Conservation (phyloP, 2,888 invertebrate genomes). For the Drosophila aldrichi region DNA sequence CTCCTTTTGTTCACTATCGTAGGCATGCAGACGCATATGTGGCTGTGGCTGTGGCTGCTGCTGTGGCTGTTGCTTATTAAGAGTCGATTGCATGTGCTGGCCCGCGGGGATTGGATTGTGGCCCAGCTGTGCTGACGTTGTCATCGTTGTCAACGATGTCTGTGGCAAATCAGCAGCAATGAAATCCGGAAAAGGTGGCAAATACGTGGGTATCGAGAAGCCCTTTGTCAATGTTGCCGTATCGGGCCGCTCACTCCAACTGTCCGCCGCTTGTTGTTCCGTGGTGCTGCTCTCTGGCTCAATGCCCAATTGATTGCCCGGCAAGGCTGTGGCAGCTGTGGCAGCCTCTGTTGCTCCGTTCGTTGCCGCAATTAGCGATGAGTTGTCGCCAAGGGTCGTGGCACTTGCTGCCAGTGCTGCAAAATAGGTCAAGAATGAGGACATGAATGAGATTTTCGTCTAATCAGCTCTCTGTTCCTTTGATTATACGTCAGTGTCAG, state of each 20-base stretch:
- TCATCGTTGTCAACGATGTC: conserved; percentile 24
- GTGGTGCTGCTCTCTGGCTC: conserved; percentile 33
- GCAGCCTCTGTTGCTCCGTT: conserved; percentile 25
- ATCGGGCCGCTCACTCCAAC: conserved; percentile 70
- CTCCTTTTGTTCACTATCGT: conserved; percentile 72
- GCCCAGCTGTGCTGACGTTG: conserved; percentile 45
- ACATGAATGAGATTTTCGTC: conserved; percentile 33
- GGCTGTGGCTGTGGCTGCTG: conserved; percentile 26
- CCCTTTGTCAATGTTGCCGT: conserved; percentile 82
- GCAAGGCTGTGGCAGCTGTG: conserved; percentile 8
- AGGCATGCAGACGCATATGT: conserved; percentile 75
- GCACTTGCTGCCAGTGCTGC: conserved; percentile 76
- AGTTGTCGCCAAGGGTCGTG: conserved; percentile 49
- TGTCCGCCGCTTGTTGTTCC: conserved; percentile 45
- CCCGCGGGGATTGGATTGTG: conserved; percentile 7
- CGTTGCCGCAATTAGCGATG: conserved; percentile 60
- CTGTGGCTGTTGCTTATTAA: conserved; percentile 50
- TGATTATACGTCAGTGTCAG: background rate
- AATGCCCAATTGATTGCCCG: conserved; percentile 40
- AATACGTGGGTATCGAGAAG: conserved; percentile 82
- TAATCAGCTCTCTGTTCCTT: conserved; percentile 10
- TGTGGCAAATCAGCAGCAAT: conserved; percentile 78
- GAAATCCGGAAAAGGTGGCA: conserved; percentile 82
- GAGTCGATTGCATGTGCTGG: conserved; percentile 16
- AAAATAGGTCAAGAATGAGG: conserved; percentile 67